These are phyloP conservation scores for Leptoclinus maculatus DNA, from an alignment of 2,797 vertebrate genomes.

Conservation along the genomic window DNA sequence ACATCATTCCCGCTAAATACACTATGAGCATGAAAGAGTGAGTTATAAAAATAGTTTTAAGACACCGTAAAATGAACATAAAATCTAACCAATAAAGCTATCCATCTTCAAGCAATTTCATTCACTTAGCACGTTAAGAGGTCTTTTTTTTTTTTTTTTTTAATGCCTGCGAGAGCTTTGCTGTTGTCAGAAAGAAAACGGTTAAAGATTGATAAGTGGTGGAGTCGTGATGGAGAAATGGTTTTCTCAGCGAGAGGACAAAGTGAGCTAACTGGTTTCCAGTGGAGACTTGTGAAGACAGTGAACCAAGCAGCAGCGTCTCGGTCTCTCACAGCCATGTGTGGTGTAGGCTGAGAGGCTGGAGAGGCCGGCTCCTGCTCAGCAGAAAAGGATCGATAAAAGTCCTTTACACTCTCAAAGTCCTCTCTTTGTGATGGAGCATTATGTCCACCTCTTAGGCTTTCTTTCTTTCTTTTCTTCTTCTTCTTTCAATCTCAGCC, in stretches of 20 bases:
- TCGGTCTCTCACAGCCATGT: slow-evolving; percentile 50
- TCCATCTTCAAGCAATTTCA: no score
- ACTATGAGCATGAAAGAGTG: not conserved
- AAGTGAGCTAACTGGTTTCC: slow-evolving; percentile 8
- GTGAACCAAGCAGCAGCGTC: slow-evolving; percentile 42
- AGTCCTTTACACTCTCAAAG: slow-evolving; percentile 61
- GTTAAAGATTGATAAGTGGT: not conserved
- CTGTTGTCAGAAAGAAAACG: not conserved
- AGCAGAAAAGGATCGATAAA: slow-evolving; percentile 59
- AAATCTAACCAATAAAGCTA: not conserved
- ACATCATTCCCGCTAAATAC: not conserved
- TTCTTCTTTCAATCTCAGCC: slow-evolving; percentile 12
- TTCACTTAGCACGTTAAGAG: not conserved
- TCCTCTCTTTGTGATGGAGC: slow-evolving; percentile 62
- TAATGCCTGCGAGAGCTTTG: slow-evolving; percentile 5
- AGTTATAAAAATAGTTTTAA: not conserved
- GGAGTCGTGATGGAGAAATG: not conserved
- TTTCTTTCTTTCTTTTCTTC: not conserved
- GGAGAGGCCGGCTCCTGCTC: slow-evolving; percentile 13
- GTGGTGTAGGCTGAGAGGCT: slow-evolving; percentile 55
- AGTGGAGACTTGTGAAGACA: slow-evolving; percentile 33
- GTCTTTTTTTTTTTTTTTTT: not conserved
- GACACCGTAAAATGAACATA: not conserved
- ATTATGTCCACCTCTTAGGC: slow-evolving; percentile 30
- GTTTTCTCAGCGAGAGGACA: not conserved